A percentile compares a stretch with the other conserved stretches of the same genome.
Conservation (phyloP, 2,797 vertebrate species). For the Luscinia megarhynchos region DNA sequence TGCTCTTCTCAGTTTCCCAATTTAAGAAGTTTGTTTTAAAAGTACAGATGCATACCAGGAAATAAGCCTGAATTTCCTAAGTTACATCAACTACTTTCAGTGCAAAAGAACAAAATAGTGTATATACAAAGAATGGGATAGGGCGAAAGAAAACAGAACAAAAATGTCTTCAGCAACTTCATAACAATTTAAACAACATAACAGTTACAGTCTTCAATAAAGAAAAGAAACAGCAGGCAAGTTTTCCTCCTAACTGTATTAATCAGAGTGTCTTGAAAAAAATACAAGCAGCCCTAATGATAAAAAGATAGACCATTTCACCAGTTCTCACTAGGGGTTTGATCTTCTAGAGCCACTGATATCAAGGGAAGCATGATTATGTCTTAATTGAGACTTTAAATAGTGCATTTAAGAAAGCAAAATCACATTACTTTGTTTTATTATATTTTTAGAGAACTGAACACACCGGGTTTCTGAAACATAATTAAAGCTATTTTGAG, state of each 20-base stretch:
- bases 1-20: neutral
- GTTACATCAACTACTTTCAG: neutral
- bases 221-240: neutral
- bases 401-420: neutral
- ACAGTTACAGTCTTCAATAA: neutral
- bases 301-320: slow-evolving; percentile 14
- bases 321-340: neutral
- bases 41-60: neutral
- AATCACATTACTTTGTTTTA: neutral
- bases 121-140: neutral
- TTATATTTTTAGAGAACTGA: neutral
- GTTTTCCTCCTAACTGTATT: neutral
- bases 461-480: neutral
- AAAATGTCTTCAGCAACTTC: neutral
- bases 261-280: neutral
- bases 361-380: neutral
- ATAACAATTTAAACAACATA: neutral
- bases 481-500: neutral
- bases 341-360: slow-evolving; percentile 2
- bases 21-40: neutral
- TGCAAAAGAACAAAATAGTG: neutral
- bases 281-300: neutral
- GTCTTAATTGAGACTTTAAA: slow-evolving; percentile 4
- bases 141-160: neutral
- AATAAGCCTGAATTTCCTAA: neutral